Percentiles rank a stretch among this genome's conserved stretches.
Conservation (phyloP, 2,113 vertebrate species). For the Ursus arctos region DNA sequence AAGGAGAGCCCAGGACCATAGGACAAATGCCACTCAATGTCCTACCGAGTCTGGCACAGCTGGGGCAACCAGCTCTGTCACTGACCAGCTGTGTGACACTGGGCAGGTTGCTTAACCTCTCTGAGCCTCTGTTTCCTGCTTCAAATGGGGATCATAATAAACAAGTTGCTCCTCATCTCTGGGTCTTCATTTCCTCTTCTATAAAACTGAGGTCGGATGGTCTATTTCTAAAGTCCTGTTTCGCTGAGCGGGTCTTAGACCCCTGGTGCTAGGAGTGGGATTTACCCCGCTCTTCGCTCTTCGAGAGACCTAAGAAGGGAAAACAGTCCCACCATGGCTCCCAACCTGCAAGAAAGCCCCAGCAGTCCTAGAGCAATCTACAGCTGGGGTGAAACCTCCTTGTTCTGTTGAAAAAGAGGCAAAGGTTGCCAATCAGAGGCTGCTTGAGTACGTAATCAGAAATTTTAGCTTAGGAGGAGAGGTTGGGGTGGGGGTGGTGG, state of each 20-base stretch:
- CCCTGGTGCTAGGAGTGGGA: not conserved
- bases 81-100: not conserved
- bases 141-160: not conserved
- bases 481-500: not conserved
- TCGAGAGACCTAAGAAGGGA: not conserved
- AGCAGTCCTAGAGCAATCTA: not conserved
- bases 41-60: not conserved
- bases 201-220: not conserved
- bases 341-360: not conserved
- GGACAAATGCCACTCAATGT: not conserved
- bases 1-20: not conserved
- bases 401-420: not conserved
- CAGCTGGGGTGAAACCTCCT: not conserved
- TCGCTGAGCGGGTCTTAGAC: not conserved
- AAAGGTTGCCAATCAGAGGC: constrained; percentile 77
- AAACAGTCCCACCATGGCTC: not conserved
- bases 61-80: not conserved
- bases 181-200: not conserved
- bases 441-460: constrained; percentile 49
- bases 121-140: not conserved
- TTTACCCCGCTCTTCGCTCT: not conserved
- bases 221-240: not conserved
- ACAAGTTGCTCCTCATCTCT: not conserved
- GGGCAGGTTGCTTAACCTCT: not conserved
- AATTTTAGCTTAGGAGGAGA: not conserved